Conservation (phyloP, 2,113 vertebrate genomes). For the Stictonetta naevosa region DNA sequence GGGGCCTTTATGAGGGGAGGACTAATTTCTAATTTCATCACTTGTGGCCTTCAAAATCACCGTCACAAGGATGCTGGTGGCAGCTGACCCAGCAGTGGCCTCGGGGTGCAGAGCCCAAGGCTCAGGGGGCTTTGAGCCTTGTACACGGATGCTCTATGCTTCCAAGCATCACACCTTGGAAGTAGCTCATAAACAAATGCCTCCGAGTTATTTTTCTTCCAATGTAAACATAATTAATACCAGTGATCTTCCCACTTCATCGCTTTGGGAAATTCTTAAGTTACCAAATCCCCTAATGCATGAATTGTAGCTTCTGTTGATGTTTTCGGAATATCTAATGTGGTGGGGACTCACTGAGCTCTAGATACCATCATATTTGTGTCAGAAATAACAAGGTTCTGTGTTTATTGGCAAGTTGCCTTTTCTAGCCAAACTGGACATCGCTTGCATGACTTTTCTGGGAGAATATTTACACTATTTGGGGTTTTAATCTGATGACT, state of each 20-base stretch:
- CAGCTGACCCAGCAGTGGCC: rapidly evolving
- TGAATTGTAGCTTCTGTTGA: background rate
- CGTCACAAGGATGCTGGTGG: background rate
- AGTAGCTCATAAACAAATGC: background rate
- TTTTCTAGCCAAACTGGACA: background rate
- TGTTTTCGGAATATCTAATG: background rate
- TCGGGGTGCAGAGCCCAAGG: no score
- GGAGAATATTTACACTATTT: background rate
- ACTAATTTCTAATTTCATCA: rapidly evolving
- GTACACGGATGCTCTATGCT: rapidly evolving
- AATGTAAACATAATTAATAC: background rate
- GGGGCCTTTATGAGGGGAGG: background rate
- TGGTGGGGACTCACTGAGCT: background rate
- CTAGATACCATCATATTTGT: background rate
- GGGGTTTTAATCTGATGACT: background rate
- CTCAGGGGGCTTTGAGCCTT: no score
- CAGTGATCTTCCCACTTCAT: background rate
- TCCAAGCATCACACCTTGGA: background rate
- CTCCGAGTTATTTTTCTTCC: background rate
- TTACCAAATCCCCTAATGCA: background rate
- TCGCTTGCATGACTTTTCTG: background rate
- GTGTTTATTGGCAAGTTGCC: background rate
- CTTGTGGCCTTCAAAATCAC: background rate
- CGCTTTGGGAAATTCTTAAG: background rate
- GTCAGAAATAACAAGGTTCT: background rate